Evolutionary conservation across 2,888 invertebrate species (phyloP).

Genomic region (Emmelina monodactyla): DNA sequence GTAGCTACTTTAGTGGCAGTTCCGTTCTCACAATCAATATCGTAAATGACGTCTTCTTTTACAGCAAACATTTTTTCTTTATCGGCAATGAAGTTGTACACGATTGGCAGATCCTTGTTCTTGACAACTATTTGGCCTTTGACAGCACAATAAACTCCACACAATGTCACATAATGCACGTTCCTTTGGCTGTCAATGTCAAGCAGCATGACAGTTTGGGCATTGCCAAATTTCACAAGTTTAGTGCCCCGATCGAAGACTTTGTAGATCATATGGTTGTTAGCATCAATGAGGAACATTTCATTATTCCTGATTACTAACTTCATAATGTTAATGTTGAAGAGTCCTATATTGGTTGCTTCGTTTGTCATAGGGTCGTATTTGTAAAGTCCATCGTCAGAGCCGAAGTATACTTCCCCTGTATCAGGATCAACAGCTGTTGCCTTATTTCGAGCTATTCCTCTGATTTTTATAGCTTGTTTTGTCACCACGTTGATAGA

Average conservation of each 20-base stretch:
- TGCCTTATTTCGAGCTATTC: constrained; percentile 44
- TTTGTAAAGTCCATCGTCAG: constrained; percentile 47
- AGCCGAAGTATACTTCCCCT: constrained; percentile 49
- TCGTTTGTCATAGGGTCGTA: constrained; percentile 33
- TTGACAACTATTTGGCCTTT: constrained; percentile 32
- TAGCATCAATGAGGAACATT: constrained; percentile 46
- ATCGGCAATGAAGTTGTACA: constrained; percentile 11
- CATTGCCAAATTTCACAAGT: constrained; percentile 28
- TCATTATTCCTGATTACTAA: constrained; percentile 42
- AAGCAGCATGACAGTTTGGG: constrained; percentile 43
- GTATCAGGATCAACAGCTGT: constrained; percentile 41
- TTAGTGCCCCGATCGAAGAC: constrained; percentile 29
- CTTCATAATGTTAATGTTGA: constrained; percentile 47
- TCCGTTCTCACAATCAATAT: constrained; percentile 42
- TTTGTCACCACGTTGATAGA: constrained; percentile 41
- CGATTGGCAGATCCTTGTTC: constrained; percentile 22
- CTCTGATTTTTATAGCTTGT: constrained; percentile 31
- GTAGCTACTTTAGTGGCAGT: constrained; percentile 35
- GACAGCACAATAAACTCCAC: constrained; percentile 41
- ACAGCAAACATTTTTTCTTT: constrained; percentile 32
- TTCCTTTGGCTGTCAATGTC: constrained; percentile 41
- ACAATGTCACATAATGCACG: constrained; percentile 44
- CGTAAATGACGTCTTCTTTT: constrained; percentile 31
- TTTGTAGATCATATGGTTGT: constrained; percentile 47
- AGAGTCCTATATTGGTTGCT: constrained; percentile 39